Evolutionary conservation across 1,140 invertebrate species (phyloP), one percentile per base, ranked within the genome.

Genomic region (Bombus pyrosoma): DNA sequence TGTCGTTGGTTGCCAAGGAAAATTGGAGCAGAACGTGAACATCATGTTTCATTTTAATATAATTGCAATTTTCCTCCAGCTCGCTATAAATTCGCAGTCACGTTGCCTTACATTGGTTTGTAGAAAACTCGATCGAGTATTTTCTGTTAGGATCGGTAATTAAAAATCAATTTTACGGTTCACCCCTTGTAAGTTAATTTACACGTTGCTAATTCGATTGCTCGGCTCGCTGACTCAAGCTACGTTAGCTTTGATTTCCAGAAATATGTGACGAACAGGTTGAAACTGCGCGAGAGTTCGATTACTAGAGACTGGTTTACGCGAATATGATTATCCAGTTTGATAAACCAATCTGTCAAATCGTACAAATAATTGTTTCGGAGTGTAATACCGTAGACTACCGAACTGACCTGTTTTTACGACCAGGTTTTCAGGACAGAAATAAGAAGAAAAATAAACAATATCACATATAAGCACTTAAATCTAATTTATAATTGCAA

Each of bases 121-220:
- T 2, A 8, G 0, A 53, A 53, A 53, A 53, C 47, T 53, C 47
- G 18, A 25, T 74, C 32, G 32, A 53, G n/a, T 25, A 25, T 74
- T 43, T 53, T 47, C 15, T 5, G 5, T 18, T 53, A 8, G 18
- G 6, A 53, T 22, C 9, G 1, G 18, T 75, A 39, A 75, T 75
- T 57, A 53, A 72, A 72, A 72, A 37, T 72, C 71, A 41, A n/a
- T 72, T 72, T 72, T 41, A 72, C 39, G 28, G 71, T 41, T n/a
- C 39, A n/a, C 28, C 39, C 28, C 39, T 28, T n/a, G 5, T 3
- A 41, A 15, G 28, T 37, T 41, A 72, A 41, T 72, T 41, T 72
- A 5, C 43, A 59, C 47, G 32, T 57, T 15, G 28, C 47, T 75
- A 57, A 75, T 75, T 75, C 73, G 32, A 41, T 74, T 74, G 0